These are phyloP conservation scores for Panulirus ornatus DNA, from an alignment of 1,140 invertebrate genomes.

Conservation along the genomic window DNA sequence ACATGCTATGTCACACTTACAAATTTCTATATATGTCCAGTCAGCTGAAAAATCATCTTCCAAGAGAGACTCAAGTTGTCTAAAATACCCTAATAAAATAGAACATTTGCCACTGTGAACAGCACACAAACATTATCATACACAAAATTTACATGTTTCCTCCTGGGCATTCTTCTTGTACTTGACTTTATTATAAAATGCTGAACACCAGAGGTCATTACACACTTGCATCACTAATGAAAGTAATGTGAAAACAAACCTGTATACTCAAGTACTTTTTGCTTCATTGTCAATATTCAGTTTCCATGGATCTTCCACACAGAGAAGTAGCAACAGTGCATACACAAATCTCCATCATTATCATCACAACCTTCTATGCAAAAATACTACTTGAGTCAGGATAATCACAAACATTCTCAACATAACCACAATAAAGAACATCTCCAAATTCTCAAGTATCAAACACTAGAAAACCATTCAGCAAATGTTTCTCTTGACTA, in stretches of 20 bases:
- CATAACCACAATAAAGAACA: not conserved
- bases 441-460: not conserved
- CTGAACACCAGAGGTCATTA: not conserved
- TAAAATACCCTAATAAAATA: not conserved
- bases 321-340: not conserved
- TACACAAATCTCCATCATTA: constrained; percentile 14
- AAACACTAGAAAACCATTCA: not conserved
- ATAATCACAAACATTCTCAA: not conserved
- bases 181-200: constrained; percentile 4
- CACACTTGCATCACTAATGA: not conserved
- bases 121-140: not conserved
- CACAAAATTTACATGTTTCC: not conserved
- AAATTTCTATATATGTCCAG: not conserved
- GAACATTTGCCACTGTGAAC: not conserved
- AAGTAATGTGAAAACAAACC: not conserved
- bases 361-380: not conserved
- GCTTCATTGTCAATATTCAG: not conserved
- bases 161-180: constrained; percentile 7
- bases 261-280: not conserved
- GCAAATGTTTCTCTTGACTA: constrained; percentile 3
- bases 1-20: constrained; percentile 2
- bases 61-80: not conserved
- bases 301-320: not conserved
- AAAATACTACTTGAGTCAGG: not conserved
- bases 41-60: not conserved